Base-by-base conservation (phyloP, 2,113 vertebrate genomes). In the Coptodon rendalli region DNA sequence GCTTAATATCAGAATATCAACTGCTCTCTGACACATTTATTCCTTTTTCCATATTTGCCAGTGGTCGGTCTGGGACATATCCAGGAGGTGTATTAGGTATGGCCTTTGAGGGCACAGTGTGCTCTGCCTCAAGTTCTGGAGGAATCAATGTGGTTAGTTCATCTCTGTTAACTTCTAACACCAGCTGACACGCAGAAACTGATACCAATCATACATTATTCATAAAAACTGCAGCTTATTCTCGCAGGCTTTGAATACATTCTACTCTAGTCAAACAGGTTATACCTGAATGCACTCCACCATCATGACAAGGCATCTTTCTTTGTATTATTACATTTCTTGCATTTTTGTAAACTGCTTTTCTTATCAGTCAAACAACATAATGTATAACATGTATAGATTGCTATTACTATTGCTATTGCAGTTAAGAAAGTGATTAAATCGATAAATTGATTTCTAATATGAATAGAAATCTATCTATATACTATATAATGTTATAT, bases 41-140 rank as follows among this genome's bases (percentile, higher is more conserved):
- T 3, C 27, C 27, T 27, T 27, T 27, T 27, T 27, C 27, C 27
- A 27, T 27, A 27, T 27, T 27, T 27, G 27, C 3, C 27, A 27
- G 27, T 27, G 27, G 27, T 27, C 27, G 3, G 27, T 27, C 27
- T 27, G 27, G 27, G 27, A 3, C 27, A 27, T 27, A 27, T 27
- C 27, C 27, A 27, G 27, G 27, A 27, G 27, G 27, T n/a, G n/a
- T n/a, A 22, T 22, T 22, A 22, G 22, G 22, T 22, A 22, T 98
- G 97, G 98, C 97, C 81, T 98, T 97, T 40, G 96, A 97, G 73
- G 97, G 98, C 2, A 96, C 96, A 0, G 89, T 97, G 14, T 98
- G 98, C 94, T 97, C 96, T 0, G 91, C 34, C 2, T 82, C 95
- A 17, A 92, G 3, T 29, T 91, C 94, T 43, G 97, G 96, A 36